Evolutionary conservation across 2,113 vertebrate species (phyloP).

Genomic region (Callaeas wilsoni): DNA sequence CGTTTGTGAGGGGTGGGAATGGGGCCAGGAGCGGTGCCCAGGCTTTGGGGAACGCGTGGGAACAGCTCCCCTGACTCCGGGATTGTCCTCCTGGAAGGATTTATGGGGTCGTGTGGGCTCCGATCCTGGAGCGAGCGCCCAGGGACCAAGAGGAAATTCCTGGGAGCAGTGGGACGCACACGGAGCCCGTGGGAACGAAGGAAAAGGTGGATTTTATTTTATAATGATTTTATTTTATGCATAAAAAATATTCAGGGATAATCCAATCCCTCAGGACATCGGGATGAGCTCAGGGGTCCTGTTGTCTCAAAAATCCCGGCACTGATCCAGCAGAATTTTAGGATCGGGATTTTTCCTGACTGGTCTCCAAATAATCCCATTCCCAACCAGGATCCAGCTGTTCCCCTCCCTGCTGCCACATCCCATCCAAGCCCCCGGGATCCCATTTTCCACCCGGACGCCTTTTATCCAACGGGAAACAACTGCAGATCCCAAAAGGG

Average conservation of each 20-base stretch:
- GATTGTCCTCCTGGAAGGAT: neutral
- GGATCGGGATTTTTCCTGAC: neutral
- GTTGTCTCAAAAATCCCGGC: neutral
- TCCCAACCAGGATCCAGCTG: neutral
- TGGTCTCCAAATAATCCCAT: accelerated
- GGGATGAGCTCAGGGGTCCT: neutral
- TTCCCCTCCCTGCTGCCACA: neutral
- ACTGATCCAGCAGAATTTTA: accelerated
- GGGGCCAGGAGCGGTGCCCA: neutral
- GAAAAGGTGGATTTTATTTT: neutral
- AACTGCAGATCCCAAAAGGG: neutral
- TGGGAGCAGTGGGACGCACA: neutral
- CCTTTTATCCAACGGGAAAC: neutral
- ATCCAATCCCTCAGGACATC: accelerated
- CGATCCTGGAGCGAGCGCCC: neutral
- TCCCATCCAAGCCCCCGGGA: neutral
- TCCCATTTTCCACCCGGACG: neutral
- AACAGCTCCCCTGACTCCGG: neutral
- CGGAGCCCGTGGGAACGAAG: accelerated
- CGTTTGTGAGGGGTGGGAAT: neutral
- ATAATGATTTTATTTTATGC: neutral
- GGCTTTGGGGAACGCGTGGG: neutral
- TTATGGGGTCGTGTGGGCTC: neutral
- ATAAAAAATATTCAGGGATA: neutral
- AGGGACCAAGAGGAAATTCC: neutral